Conservation (phyloP, 2,797 vertebrate genomes). For the Urocyon cinereoargenteus region DNA sequence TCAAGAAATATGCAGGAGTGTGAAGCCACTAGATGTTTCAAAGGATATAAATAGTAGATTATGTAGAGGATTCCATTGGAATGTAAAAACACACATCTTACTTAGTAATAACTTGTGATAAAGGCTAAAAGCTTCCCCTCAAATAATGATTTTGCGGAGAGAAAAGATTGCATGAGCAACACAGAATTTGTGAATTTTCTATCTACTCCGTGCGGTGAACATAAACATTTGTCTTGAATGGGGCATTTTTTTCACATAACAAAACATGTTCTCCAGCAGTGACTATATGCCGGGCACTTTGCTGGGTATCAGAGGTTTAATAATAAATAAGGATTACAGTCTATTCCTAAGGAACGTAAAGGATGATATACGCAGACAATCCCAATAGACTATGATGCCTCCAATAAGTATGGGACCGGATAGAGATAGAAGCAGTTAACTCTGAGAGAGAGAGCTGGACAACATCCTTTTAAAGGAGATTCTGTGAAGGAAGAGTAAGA, state of each 20-base stretch:
- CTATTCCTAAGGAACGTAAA: slow-evolving; percentile 24
- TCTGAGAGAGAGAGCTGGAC: not conserved
- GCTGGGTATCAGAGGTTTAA: not conserved
- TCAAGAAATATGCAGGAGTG: not conserved
- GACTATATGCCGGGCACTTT: not conserved
- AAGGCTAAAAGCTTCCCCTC: slow-evolving; percentile 37
- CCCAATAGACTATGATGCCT: not conserved
- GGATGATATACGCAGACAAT: slow-evolving; percentile 23
- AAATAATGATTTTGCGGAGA: slow-evolving; percentile 49
- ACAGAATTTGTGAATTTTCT: slow-evolving; percentile 51
- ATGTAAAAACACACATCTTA: not conserved
- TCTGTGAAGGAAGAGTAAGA: not conserved
- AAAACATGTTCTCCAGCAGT: slow-evolving; percentile 37
- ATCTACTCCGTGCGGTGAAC: slow-evolving; percentile 23
- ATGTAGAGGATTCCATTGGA: not conserved
- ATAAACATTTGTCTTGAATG: slow-evolving; percentile 49
- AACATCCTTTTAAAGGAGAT: not conserved
- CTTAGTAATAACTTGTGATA: slow-evolving; percentile 38
- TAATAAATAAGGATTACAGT: not conserved
- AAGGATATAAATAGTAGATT: not conserved
- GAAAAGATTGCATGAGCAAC: slow-evolving; percentile 50
- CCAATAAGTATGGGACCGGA: not conserved
- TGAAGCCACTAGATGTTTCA: not conserved
- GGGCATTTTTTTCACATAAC: not conserved
- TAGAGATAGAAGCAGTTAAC: not conserved